Conservation (phyloP, 2,888 invertebrate genomes). For the Hartigia nigra region DNA sequence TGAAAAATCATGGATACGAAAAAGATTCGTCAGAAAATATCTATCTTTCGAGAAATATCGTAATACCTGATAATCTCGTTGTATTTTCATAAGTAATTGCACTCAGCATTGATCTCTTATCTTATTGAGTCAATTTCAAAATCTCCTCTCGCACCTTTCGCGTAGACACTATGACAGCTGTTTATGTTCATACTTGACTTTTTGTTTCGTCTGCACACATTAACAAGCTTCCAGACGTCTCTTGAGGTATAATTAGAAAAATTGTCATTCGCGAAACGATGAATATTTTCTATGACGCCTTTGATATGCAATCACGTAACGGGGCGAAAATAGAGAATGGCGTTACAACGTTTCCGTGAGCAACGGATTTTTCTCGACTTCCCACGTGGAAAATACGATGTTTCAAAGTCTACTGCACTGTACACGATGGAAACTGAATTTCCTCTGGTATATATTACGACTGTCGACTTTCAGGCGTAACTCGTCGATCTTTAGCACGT, state of each 20-base stretch:
- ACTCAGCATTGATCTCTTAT: background rate
- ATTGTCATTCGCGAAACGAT: background rate
- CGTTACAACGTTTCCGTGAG: background rate
- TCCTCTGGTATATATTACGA: background rate
- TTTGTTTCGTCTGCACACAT: background rate
- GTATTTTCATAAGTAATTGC: background rate
- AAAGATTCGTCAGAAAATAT: background rate
- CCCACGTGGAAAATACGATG: background rate
- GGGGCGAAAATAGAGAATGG: background rate
- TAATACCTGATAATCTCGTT: background rate
- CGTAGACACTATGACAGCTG: background rate
- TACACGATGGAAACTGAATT: background rate
- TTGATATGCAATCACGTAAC: background rate
- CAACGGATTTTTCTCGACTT: background rate
- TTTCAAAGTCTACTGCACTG: background rate
- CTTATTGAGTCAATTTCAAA: background rate
- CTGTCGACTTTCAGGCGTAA: background rate
- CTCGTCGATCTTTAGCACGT: background rate
- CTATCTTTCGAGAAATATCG: background rate
- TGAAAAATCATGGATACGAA: background rate
- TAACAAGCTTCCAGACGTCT: background rate
- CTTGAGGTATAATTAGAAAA: background rate
- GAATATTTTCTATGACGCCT: background rate
- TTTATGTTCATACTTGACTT: background rate
- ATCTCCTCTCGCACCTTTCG: background rate